These are phyloP conservation scores for Drosophila recens DNA, from an alignment of 2,888 invertebrate species.

Conservation along the genomic window DNA sequence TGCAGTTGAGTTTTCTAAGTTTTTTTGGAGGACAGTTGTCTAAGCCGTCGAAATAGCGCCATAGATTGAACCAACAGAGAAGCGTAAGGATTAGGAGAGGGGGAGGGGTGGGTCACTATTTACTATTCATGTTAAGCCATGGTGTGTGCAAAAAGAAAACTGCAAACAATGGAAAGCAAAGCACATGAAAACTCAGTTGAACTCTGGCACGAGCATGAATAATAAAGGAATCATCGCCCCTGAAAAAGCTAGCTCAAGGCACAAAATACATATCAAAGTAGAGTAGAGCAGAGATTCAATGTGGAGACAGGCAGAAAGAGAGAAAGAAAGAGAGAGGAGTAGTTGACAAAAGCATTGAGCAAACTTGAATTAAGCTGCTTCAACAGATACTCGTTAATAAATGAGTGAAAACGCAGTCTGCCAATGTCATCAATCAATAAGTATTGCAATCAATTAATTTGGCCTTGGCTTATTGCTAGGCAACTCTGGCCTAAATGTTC, in stretches of 20 bases:
- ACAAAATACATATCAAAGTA: slow-evolving; percentile 22
- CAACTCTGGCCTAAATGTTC: slow-evolving; percentile 25
- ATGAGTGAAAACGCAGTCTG: slow-evolving; percentile 65
- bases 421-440: slow-evolving; percentile 74
- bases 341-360: slow-evolving; percentile 23
- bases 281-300: neutral
- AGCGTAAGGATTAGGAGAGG: neutral
- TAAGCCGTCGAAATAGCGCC: slow-evolving; percentile 37
- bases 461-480: slow-evolving; percentile 53
- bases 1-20: slow-evolving; percentile 18
- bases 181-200: slow-evolving; percentile 62
- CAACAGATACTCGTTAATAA: slow-evolving; percentile 69
- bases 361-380: slow-evolving; percentile 68
- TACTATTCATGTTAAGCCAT: slow-evolving; percentile 69
- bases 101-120: slow-evolving; percentile 46
- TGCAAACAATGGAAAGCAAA: slow-evolving; percentile 71
- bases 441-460: slow-evolving; percentile 75
- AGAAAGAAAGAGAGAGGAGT: neutral
- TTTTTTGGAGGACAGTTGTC: slow-evolving; percentile 24
- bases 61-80: slow-evolving; percentile 35
- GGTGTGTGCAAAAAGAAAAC: slow-evolving; percentile 58
- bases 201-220: slow-evolving; percentile 65
- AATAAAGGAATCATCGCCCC: slow-evolving; percentile 73
- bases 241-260: slow-evolving; percentile 66
- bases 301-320: neutral